A percentile compares a stretch with the other conserved stretches of the same genome.
Conservation (phyloP, 2,113 vertebrate genomes). For the Trinectes maculatus region DNA sequence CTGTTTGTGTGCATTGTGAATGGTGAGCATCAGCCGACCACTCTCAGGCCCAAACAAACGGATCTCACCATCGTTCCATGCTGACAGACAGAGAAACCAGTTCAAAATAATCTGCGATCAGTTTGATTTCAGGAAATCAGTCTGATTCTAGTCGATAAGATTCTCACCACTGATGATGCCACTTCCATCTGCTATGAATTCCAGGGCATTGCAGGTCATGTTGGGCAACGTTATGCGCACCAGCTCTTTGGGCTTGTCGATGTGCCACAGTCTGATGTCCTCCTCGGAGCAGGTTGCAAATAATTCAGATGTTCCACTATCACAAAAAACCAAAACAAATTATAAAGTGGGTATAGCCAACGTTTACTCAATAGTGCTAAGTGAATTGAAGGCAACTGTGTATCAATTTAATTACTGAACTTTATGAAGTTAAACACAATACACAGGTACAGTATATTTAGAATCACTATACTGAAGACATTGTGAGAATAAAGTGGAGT, state of each 20-base stretch:
- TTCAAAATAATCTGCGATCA: not conserved
- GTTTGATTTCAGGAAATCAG: too few species aligned
- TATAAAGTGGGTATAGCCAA: not conserved
- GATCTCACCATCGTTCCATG: slow-evolving; percentile 89
- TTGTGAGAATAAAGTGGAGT: not conserved
- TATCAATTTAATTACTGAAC: not conserved
- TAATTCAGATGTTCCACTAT: slow-evolving; percentile 86
- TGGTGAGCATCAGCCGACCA: slow-evolving; percentile 79
- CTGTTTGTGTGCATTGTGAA: slow-evolving; percentile 84
- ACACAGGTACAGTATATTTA: not conserved
- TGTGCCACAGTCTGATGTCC: slow-evolving; percentile 91
- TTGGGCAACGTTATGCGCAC: slow-evolving; percentile 86
- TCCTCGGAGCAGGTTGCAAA: slow-evolving; percentile 90
- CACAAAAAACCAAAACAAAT: slow-evolving; percentile 7
- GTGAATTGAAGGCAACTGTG: not conserved
- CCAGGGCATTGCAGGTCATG: slow-evolving; percentile 86
- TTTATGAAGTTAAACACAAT: not conserved
- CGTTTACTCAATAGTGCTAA: not conserved
- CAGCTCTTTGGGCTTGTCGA: slow-evolving; percentile 83
- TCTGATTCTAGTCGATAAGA: not conserved
- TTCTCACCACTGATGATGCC: slow-evolving; percentile 90
- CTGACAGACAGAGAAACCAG: slow-evolving; percentile 70
- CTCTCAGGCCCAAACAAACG: slow-evolving; percentile 86
- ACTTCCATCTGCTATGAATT: slow-evolving; percentile 86
- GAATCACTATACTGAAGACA: not conserved